Base-by-base conservation (phyloP, 2,888 invertebrate genomes). In the Atrina japonica region DNA sequence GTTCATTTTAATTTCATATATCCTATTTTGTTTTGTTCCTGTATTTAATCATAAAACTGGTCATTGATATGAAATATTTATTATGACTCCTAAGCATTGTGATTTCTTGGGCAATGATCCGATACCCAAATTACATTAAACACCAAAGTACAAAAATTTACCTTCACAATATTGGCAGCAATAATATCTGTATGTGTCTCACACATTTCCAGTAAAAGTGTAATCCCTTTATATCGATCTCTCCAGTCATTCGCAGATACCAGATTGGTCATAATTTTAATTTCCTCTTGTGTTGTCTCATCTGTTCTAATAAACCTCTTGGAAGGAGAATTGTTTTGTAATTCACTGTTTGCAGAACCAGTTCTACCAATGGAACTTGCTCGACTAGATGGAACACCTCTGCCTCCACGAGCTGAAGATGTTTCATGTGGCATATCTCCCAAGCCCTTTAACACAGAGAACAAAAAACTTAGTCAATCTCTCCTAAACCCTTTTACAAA, bases 231-330 rank as follows among this genome's bases (percentile, higher is more conserved):
- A 70, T 87, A 81, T 18, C 91, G 72, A 49, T 88, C 85, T 60
- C 86, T 78, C 89, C 89, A 91, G 74, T 91, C 89, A 55, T 74
- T 82, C 47, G 88, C 85, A 0, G 81, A 73, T 78, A 89, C 75
- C 64, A 79, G 66, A n/a, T 70, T 76, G 5, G 73, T 82, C 75
- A 88, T 76, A 29, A 76, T 72, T 66, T 86, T 86, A 14, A 89
- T 83, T 60, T 85, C 84, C 61, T 88, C 88, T 79, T 83, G 81
- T 7, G 84, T 84, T 1, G 77, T 75, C 21, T 87, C 87, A 66
- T 86, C 85, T n/a, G 82, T 83, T n/a, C 83, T 71, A 6, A 75
- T 56, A 11, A 66, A 67, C 21, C 76, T 71, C 50, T 82, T 82
- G 25, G 83, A 77, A n/a, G 80, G 79, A 18, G 79, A 61, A 65